Conservation (phyloP, 2,113 vertebrate genomes). For the Progne subis region DNA sequence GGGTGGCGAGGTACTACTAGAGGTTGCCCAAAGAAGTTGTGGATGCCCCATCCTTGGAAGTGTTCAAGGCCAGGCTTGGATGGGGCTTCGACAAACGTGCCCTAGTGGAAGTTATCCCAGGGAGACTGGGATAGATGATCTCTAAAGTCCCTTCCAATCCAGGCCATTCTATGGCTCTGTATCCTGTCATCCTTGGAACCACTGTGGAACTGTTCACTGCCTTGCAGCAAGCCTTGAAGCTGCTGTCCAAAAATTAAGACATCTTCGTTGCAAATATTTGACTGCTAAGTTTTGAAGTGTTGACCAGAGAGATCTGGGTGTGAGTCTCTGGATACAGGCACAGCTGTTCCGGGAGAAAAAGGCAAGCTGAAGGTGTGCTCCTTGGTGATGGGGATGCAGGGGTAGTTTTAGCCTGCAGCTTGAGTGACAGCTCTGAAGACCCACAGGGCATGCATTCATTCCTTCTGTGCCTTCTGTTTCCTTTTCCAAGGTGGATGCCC, state of each 20-base stretch:
- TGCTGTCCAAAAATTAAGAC: not conserved
- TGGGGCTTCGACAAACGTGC: not conserved
- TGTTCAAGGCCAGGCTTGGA: not conserved
- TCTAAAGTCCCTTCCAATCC: not conserved
- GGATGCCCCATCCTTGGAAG: not conserved
- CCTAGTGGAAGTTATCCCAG: not conserved
- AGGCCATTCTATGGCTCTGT: not conserved
- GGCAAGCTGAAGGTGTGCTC: not conserved
- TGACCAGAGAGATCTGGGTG: not conserved
- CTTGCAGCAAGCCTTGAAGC: not conserved
- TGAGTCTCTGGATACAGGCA: not conserved
- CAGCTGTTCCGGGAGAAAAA: not conserved
- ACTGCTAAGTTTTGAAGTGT: not conserved
- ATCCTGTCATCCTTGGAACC: not conserved
- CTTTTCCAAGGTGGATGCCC: constrained; percentile 87
- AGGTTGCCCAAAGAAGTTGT: not conserved
- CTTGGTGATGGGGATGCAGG: not conserved
- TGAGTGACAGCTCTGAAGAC: not conserved
- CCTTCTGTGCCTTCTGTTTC: not conserved
- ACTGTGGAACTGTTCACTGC: not conserved
- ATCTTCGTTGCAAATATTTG: not conserved
- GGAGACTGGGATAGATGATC: not conserved
- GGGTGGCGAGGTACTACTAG: not conserved
- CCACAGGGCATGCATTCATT: not conserved
- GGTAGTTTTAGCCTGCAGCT: not conserved